Evolutionary conservation across 1,140 invertebrate genomes (phyloP).

Genomic region (Zeugodacus cucurbitae): DNA sequence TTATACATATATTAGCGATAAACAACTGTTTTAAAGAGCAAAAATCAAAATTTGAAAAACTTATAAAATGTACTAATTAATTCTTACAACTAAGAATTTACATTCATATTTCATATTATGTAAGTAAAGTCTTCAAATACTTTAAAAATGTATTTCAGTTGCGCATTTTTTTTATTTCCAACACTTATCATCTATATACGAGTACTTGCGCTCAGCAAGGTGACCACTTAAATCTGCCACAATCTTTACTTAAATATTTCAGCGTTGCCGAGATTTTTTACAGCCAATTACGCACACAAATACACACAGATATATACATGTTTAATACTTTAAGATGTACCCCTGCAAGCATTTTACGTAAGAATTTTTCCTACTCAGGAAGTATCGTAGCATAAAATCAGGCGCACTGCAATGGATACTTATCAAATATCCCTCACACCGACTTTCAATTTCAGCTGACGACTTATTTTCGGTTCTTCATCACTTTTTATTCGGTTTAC

Average conservation of each 20-base stretch:
- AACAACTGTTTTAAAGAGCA: conserved; percentile 27
- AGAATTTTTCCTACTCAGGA: neutral
- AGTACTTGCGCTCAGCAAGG: neutral
- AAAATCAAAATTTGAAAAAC: conserved; percentile 24
- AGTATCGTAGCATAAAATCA: neutral
- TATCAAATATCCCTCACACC: neutral
- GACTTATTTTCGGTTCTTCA: neutral
- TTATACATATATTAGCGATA: neutral
- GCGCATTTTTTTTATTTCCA: neutral
- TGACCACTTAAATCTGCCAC: neutral
- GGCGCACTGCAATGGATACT: neutral
- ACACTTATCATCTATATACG: neutral
- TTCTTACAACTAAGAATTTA: neutral
- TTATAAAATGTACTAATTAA: neutral
- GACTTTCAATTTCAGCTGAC: neutral
- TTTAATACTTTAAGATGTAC: neutral
- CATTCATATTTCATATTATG: neutral
- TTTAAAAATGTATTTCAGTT: neutral
- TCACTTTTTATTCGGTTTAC: neutral
- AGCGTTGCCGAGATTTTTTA: neutral
- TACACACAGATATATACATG: neutral
- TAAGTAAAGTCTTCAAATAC: neutral
- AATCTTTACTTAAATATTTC: neutral
- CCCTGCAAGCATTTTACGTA: neutral
- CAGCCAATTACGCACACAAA: neutral